Percentiles rank a stretch among this genome's conserved stretches.
These are phyloP conservation scores for Hermatobates lingyangjiaoensis DNA, from an alignment of 1,140 invertebrate species.

Conservation along the genomic window DNA sequence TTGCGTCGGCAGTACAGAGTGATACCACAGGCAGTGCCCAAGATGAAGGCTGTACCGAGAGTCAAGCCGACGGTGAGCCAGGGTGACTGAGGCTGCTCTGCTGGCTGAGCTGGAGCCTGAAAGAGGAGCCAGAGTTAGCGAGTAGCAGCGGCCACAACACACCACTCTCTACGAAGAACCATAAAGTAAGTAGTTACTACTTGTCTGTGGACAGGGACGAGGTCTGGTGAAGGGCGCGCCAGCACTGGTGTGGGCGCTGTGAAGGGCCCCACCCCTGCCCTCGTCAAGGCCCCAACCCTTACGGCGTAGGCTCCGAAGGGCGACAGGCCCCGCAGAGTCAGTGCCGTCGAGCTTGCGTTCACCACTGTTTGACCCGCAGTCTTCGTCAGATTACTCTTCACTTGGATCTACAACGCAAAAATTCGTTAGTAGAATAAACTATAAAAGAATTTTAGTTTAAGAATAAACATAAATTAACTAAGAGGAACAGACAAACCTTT, in stretches of 20 bases:
- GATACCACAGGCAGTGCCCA: neutral
- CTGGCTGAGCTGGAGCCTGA: neutral
- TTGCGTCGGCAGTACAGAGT: neutral
- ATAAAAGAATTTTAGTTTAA: no score
- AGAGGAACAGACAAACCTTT: no score
- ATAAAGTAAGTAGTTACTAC: neutral
- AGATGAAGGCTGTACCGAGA: neutral
- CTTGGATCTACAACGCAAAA: neutral
- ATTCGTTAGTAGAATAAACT: neutral
- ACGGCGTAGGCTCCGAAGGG: neutral
- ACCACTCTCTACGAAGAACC: no score
- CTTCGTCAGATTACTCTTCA: neutral
- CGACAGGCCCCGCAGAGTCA: neutral
- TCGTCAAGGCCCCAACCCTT: neutral
- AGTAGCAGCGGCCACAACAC: no score
- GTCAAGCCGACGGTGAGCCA: neutral
- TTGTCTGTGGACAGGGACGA: neutral
- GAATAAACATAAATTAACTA: no score
- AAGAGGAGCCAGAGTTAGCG: neutral
- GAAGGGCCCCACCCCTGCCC: neutral
- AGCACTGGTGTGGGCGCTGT: neutral
- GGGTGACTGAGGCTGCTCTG: neutral
- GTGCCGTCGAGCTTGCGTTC: neutral
- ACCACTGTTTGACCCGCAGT: neutral
- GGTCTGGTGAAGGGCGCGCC: neutral